phyloP scores from a whole-genome alignment of 30 jellyfish, hydroid and myxozoan genomes.

The Chrysaora quinquecirrha region DNA sequence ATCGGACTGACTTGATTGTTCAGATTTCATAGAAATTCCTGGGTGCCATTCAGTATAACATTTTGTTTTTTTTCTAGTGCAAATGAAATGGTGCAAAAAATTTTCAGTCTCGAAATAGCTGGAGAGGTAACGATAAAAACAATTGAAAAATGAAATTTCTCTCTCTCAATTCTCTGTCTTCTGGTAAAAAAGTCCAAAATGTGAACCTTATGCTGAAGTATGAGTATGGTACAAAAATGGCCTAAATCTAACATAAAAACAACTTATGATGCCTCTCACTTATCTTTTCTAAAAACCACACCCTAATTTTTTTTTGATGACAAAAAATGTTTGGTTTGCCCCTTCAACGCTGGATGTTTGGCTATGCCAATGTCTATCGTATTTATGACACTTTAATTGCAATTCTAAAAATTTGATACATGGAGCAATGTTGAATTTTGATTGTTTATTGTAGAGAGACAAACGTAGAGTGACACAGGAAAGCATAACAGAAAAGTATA shows the following conservation, averaged over 20 bases:
- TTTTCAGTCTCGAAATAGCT: slow-evolving; percentile 81
- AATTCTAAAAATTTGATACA: too few species aligned
- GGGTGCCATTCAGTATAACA: neutral
- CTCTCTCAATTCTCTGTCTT: neutral
- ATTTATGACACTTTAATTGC: too few species aligned
- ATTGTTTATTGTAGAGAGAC: slow-evolving; percentile 20
- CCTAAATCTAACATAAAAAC: too few species aligned
- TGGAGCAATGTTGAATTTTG: too few species aligned
- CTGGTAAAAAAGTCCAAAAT: neutral
- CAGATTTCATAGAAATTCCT: too few species aligned
- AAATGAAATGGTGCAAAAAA: slow-evolving; percentile 73
- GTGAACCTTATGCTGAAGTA: neutral
- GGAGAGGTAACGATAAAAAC: slow-evolving; percentile 38
- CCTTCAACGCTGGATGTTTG: too few species aligned
- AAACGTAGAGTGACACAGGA: slow-evolving; percentile 53
- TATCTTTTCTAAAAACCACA: too few species aligned
- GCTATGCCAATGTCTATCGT: too few species aligned
- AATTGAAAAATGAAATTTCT: neutral
- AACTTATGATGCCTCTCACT: too few species aligned
- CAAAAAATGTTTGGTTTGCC: too few species aligned
- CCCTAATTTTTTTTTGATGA: too few species aligned
- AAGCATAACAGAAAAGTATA: slow-evolving; percentile 23
- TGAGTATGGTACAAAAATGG: neutral
- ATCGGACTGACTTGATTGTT: neutral
- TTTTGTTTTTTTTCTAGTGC: slow-evolving; percentile 47